A percentile compares a stretch with the other conserved stretches of the same genome.
These are phyloP conservation scores for Chionomys nivalis DNA, from an alignment of 2,113 vertebrate genomes.

Conservation along the genomic window DNA sequence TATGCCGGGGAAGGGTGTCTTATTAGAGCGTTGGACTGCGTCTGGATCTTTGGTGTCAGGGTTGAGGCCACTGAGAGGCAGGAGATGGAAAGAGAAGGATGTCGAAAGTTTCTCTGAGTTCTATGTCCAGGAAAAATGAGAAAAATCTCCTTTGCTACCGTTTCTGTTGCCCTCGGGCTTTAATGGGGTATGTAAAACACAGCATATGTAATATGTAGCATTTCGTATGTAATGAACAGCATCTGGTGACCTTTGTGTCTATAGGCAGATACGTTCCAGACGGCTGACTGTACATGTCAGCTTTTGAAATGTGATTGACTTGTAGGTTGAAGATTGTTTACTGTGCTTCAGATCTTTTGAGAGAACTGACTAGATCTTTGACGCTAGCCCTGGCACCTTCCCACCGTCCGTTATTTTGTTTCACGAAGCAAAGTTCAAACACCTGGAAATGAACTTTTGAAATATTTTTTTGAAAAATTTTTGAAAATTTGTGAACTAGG, in stretches of 20 bases:
- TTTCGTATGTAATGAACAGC: neutral
- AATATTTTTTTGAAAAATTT: no score
- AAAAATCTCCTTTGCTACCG: neutral
- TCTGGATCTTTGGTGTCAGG: neutral
- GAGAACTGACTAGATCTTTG: constrained; percentile 23
- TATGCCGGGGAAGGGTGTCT: neutral
- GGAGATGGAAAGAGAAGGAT: neutral
- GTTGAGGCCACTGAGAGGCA: neutral
- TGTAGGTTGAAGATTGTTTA: constrained; percentile 25
- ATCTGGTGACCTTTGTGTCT: neutral
- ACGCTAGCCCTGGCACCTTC: neutral
- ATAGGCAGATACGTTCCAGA: neutral
- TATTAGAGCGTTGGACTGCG: neutral
- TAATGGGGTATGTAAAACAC: neutral
- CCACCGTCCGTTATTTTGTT: neutral
- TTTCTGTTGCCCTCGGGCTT: neutral
- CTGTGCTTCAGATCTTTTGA: constrained; percentile 18
- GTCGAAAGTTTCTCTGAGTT: neutral
- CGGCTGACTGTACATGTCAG: neutral
- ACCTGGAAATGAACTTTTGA: constrained; percentile 2
- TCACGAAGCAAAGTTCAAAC: neutral
- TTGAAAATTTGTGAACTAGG: neutral
- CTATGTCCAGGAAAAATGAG: constrained; percentile 24
- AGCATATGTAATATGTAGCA: neutral
- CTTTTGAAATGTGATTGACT: constrained; percentile 52